These are phyloP conservation scores for Andrena trimmerana DNA, from an alignment of 2,888 invertebrate species.

Conservation along the genomic window DNA sequence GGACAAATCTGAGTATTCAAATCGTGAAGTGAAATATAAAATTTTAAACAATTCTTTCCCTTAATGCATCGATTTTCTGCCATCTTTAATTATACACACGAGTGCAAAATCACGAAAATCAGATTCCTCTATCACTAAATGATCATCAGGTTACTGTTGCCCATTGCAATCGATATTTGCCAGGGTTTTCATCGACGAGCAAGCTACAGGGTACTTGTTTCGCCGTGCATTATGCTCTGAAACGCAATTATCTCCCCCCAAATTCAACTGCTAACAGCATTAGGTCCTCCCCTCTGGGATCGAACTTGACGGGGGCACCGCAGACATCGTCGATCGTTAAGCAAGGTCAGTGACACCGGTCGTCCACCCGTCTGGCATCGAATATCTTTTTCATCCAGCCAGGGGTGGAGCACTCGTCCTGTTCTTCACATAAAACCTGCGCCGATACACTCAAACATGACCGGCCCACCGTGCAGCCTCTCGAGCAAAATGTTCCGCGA, in stretches of 20 bases:
- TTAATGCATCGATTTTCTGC: background rate
- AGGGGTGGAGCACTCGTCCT: background rate
- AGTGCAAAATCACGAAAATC: background rate
- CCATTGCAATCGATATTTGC: background rate
- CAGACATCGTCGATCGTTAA: slow-evolving; percentile 74
- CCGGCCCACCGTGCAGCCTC: background rate
- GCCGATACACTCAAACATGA: background rate
- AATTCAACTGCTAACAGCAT: slow-evolving; percentile 45
- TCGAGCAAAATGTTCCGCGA: background rate
- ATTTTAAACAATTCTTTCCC: background rate
- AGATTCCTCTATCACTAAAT: background rate
- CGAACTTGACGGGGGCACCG: slow-evolving; percentile 41
- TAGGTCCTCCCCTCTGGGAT: slow-evolving; percentile 46
- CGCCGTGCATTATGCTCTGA: slow-evolving; percentile 17
- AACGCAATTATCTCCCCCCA: slow-evolving; percentile 32
- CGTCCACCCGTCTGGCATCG: slow-evolving; percentile 72
- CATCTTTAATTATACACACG: background rate
- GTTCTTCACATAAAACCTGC: background rate
- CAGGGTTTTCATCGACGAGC: slow-evolving; percentile 7
- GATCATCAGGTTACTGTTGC: background rate
- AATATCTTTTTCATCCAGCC: slow-evolving; percentile 63
- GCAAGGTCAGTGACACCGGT: slow-evolving; percentile 79
- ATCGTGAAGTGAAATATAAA: background rate
- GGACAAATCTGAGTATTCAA: background rate
- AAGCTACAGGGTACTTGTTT: background rate